Evolutionary conservation across 2,113 vertebrate genomes (phyloP), one percentile per base, ranked within the genome.

Genomic region (Atractosteus spatula): DNA sequence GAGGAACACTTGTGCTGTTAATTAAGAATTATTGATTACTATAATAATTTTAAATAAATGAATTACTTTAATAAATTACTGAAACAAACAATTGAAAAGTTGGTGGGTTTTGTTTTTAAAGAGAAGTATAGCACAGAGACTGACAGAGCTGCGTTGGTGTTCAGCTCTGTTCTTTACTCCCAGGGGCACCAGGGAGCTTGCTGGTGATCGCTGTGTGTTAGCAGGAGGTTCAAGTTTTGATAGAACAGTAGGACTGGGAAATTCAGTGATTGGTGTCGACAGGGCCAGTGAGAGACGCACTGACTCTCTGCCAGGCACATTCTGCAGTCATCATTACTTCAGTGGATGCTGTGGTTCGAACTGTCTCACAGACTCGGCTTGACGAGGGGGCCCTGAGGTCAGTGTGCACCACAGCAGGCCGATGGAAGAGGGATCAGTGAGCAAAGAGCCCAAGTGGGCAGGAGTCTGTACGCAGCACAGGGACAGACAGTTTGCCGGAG

Each of bases 401-500:
- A 10, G 7, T 14, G 14, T 66, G 41, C 8, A 4, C 29, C 62
- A 43, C 4, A 10, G 17, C 61, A 41, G 16, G 61, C 29, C 41
- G 5, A 14, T 16, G 43, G 51, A 51, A 42, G 47, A 42, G 7
- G 7, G 29, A 4, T 44, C 68, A 29, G 11, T 56, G 41, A 66
- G 13, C 41, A 2, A 13, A 42, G 63, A 41, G 66, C 41, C 41
- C 47, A 45, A 41, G 43, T 66, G 42, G 70, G 66, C 70, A 47
- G 16, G 7, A 43, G 11, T 10, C n/a, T n/a, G 47, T 17, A 16
- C n/a, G 29, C 55, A 13, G 66, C 71, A 16, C 70, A 11, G 61
- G 59, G n/a, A 45, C 17, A 45, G 69, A 61, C 41, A 14, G 29
- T 71, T 64, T 55, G 12, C 59, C 54, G 16, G 61, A 71, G 29